Conservation (phyloP, 1,140 invertebrate genomes). For the Panulirus ornatus region DNA sequence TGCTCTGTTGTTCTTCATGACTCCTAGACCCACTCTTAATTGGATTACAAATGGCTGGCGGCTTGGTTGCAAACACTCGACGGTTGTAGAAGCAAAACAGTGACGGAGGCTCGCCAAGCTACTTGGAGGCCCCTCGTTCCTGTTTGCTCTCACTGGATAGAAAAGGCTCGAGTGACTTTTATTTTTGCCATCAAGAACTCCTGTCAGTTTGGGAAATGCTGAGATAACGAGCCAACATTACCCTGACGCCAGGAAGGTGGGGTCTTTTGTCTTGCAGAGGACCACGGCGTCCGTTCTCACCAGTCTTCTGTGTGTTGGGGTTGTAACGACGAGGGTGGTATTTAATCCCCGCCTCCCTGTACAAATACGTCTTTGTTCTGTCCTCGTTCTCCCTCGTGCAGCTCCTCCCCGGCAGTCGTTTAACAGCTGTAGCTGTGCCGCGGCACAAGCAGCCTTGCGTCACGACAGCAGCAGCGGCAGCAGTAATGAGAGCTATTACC, state of each 20-base stretch:
- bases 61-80: slow-evolving; percentile 66
- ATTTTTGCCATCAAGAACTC: slow-evolving; percentile 57
- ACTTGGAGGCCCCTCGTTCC: slow-evolving; percentile 14
- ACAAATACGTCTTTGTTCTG: slow-evolving; percentile 55
- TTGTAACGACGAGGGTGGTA: slow-evolving; percentile 25
- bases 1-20: slow-evolving; percentile 42
- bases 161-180: slow-evolving; percentile 55
- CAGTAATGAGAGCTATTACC: background rate
- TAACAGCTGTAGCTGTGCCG: background rate
- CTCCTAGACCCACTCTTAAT: slow-evolving; percentile 48
- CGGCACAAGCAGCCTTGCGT: no score
- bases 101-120: slow-evolving; percentile 27
- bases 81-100: slow-evolving; percentile 63
- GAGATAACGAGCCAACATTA: slow-evolving; percentile 33
- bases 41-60: slow-evolving; percentile 64
- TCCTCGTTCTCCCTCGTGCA: slow-evolving; percentile 9
- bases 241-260: slow-evolving; percentile 45
- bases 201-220: slow-evolving; percentile 61
- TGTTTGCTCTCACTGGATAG: slow-evolving; percentile 63
- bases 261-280: slow-evolving; percentile 45
- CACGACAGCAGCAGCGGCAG: background rate
- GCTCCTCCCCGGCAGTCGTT: background rate
- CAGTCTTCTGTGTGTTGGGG: slow-evolving; percentile 39
- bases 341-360: slow-evolving; percentile 48
- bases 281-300: background rate